These are phyloP conservation scores for Anneissia japonica DNA, from an alignment of 35 echinoderm and acorn worm species.

Conservation along the genomic window DNA sequence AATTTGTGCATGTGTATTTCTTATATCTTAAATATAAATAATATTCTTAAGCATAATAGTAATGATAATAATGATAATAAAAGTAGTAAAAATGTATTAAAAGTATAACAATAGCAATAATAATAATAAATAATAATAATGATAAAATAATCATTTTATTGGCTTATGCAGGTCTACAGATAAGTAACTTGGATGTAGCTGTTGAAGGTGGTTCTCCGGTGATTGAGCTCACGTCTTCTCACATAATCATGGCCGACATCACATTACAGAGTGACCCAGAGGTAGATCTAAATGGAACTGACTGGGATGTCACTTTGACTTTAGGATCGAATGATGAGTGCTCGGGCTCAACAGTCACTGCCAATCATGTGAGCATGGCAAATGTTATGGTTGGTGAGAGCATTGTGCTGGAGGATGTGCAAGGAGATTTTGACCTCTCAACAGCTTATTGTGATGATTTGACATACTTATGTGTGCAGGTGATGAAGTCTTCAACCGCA, in stretches of 20 bases:
- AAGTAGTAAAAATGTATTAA: too few species aligned
- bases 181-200: not conserved
- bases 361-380: not conserved
- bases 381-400: not conserved
- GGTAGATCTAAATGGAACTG: not conserved
- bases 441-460: not conserved
- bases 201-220: not conserved
- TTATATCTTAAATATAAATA: too few species aligned
- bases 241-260: not conserved
- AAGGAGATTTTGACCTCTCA: not conserved
- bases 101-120: too few species aligned
- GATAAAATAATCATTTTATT: too few species aligned
- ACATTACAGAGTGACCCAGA: not conserved
- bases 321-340: not conserved
- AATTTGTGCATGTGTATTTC: too few species aligned
- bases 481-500: not conserved
- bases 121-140: too few species aligned
- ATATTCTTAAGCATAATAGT: too few species aligned
- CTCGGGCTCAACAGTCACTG: not conserved
- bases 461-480: not conserved
- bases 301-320: not conserved
- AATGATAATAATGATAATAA: too few species aligned
- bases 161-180: not conserved
- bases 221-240: not conserved
- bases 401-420: not conserved